phyloP scores from a whole-genome alignment of 1,140 invertebrate genomes.

The Atta texana region DNA sequence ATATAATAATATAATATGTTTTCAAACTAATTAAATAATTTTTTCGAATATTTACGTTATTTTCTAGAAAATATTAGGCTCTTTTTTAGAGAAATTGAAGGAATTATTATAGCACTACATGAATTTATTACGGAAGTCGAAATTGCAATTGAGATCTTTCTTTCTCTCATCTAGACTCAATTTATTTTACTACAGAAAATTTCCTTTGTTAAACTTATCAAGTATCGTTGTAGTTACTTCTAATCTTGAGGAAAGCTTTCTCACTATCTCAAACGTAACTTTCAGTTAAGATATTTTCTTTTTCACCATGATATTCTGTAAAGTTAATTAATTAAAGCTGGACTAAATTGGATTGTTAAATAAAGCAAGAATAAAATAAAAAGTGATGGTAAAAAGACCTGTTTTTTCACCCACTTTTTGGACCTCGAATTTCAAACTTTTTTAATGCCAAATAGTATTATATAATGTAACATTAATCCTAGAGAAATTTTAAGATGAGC shows the following conservation, averaged over 20 bases:
- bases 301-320: neutral
- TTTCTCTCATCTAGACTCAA: neutral
- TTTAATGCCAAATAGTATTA: too few relatives aligned
- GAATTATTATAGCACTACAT: neutral
- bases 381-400: too few relatives aligned
- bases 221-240: neutral
- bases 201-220: neutral
- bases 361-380: neutral
- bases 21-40: neutral
- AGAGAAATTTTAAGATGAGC: too few relatives aligned
- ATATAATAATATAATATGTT: neutral
- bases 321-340: slow-evolving; percentile 27
- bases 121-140: neutral
- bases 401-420: too few relatives aligned
- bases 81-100: neutral
- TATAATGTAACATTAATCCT: too few relatives aligned
- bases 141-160: neutral
- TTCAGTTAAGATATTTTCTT: slow-evolving; percentile 23
- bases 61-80: neutral
- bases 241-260: slow-evolving; percentile 30
- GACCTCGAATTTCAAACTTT: too few relatives aligned
- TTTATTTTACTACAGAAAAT: neutral
- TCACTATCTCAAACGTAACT: neutral
- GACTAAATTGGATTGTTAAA: neutral
- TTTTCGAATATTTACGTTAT: neutral